Conservation (phyloP, 2,113 vertebrate genomes). For the Ctenomys sociabilis region DNA sequence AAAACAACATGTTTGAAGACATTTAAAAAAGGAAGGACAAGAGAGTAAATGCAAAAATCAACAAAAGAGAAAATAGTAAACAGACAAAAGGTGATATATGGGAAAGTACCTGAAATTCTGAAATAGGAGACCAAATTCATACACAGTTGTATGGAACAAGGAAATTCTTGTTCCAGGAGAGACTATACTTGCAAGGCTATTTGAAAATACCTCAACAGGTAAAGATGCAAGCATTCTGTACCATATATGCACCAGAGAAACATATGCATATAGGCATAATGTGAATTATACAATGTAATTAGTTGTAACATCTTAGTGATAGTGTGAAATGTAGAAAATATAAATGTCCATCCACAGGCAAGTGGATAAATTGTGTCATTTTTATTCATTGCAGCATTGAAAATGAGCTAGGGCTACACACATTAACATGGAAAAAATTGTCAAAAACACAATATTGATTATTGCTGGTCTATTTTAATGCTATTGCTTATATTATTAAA, state of each 20-base stretch:
- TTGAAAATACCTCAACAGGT: background rate
- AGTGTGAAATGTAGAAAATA: background rate
- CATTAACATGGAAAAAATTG: background rate
- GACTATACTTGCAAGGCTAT: background rate
- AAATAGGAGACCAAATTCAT: background rate
- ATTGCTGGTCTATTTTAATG: background rate
- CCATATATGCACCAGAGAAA: background rate
- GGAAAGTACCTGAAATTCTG: background rate
- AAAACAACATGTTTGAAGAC: background rate
- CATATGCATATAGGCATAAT: background rate
- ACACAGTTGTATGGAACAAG: background rate
- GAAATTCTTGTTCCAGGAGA: background rate
- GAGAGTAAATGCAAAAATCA: background rate
- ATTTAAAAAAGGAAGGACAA: background rate
- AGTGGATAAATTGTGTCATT: background rate
- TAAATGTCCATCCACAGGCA: background rate
- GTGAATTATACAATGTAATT: background rate
- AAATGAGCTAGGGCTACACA: background rate
- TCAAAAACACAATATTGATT: background rate
- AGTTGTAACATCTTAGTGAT: background rate
- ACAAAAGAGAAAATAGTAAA: background rate
- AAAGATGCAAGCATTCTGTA: background rate
- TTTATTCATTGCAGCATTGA: background rate
- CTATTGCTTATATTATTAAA: background rate
- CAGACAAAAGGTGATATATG: background rate